Base-by-base conservation (phyloP, 2,113 vertebrate species). In the Psammodynastes pulverulentus region DNA sequence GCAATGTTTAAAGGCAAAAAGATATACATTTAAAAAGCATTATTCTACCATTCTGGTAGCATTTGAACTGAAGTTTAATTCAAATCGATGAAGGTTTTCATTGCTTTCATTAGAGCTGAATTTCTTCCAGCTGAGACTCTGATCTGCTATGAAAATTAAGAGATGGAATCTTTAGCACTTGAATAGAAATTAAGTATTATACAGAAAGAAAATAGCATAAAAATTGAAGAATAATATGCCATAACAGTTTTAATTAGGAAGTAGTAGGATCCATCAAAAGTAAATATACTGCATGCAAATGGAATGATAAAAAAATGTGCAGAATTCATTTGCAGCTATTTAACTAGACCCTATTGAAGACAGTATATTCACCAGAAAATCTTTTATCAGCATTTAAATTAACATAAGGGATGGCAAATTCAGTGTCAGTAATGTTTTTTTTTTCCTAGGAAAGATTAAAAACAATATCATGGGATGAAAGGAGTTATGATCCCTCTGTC, bases 301-400 rank as follows among this genome's bases (percentile, higher is more conserved):
- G 26, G 19, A 54, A 29, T 4, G 90, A 24, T 10, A 54, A 84
- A 5, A 52, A 72, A 34, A 7, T 54, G 3, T 87, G 19, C 72
- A 54, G 24, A 49, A 91, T 90, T 90, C 91, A 90, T 94, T 93
- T 94, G 93, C 89, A 93, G 93, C 86, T 43, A 51, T 72, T 43
- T 91, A 91, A 84, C 4, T 84, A 1, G 0, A 56, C 19, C 91
- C 26, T 93, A 84, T 89, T 86, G 39, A 93, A 52, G 62, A 34
- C 53, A 19, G 87, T 84, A 95, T 86, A 84, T 53, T 89, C 86
- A 87, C 92, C 89, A 94, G 89, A 91, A 88, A 56, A 92, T 88
- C 54, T 8, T 49, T 94, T 89, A 29, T 94, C 45, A 46, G 49
- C 46, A 52, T 62, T 54, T 19, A 53, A 86, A 91, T 89, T 85